phyloP scores from a whole-genome alignment of 2,888 invertebrate species.

The Ditylenchus weischeri region DNA sequence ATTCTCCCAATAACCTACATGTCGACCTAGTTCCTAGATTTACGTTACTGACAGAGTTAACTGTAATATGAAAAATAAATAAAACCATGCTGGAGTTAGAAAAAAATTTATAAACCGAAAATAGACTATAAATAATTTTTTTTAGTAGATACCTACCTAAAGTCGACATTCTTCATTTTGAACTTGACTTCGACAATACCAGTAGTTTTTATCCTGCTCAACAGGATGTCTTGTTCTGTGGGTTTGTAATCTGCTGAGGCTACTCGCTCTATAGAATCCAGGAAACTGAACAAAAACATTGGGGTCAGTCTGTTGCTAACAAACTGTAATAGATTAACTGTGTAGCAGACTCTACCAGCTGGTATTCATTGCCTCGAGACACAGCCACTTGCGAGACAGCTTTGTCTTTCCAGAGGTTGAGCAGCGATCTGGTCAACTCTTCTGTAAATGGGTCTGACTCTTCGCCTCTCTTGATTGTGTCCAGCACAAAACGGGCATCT shows the following conservation, averaged over 20 bases:
- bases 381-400: conserved; percentile 40
- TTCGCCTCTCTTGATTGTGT: conserved; percentile 51
- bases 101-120: no score
- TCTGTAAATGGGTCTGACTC: conserved; percentile 52
- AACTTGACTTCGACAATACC: conserved; percentile 58
- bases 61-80: no score
- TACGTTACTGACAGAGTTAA: no score
- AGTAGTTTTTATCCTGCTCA: conserved; percentile 57
- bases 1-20: no score
- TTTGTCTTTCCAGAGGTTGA: conserved; percentile 44
- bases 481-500: conserved; percentile 48
- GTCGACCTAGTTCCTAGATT: no score
- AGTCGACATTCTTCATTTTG: conserved; percentile 58
- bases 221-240: conserved; percentile 56
- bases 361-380: conserved; percentile 51
- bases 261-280: conserved; percentile 50
- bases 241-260: conserved; percentile 47
- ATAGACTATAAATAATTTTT: no score
- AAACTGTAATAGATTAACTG: conserved; percentile 39
- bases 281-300: conserved; percentile 46
- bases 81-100: no score
- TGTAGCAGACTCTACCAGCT: conserved; percentile 52
- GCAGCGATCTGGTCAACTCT: conserved; percentile 46
- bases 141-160: conserved; percentile 39
- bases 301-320: not conserved